phyloP scores from a whole-genome alignment of 2,888 invertebrate species.

The Erebia ligea region DNA sequence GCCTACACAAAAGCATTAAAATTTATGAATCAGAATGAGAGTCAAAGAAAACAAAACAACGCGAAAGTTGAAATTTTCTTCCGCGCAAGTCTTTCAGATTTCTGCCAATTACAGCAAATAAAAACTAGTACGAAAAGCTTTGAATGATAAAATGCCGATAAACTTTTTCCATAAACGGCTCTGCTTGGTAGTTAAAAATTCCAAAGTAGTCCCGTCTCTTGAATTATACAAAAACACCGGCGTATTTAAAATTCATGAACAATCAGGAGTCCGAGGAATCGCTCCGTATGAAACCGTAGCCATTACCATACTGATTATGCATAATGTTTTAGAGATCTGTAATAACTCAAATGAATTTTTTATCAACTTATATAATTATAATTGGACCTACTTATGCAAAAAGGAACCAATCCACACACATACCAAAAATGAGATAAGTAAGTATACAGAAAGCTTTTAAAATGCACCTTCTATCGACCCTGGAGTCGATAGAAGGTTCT shows the following conservation, averaged over 20 bases:
- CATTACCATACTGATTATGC: constrained; percentile 45
- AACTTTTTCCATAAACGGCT: constrained; percentile 32
- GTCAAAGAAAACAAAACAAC: constrained; percentile 16
- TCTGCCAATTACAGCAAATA: constrained; percentile 16
- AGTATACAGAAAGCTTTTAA: no score
- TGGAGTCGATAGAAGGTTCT: no score
- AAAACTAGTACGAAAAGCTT: constrained; percentile 14
- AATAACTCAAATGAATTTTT: no score
- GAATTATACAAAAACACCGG: constrained; percentile 42
- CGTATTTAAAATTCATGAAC: constrained; percentile 49
- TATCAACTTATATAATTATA: no score
- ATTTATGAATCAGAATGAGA: constrained; percentile 13
- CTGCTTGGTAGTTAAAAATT: constrained; percentile 35
- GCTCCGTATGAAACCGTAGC: constrained; percentile 37
- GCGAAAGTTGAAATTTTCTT: constrained; percentile 10
- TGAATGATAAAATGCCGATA: constrained; percentile 31
- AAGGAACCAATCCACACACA: no score
- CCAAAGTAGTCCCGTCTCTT: constrained; percentile 35
- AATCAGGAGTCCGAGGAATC: constrained; percentile 41
- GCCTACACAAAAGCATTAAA: constrained; percentile 4
- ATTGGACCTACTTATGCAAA: no score
- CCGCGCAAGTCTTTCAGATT: neutral
- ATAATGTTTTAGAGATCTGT: no score
- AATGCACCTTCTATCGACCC: no score
- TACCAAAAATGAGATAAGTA: no score